Evolutionary conservation across 2,113 vertebrate species (phyloP).

Genomic region (Jacana jacana): DNA sequence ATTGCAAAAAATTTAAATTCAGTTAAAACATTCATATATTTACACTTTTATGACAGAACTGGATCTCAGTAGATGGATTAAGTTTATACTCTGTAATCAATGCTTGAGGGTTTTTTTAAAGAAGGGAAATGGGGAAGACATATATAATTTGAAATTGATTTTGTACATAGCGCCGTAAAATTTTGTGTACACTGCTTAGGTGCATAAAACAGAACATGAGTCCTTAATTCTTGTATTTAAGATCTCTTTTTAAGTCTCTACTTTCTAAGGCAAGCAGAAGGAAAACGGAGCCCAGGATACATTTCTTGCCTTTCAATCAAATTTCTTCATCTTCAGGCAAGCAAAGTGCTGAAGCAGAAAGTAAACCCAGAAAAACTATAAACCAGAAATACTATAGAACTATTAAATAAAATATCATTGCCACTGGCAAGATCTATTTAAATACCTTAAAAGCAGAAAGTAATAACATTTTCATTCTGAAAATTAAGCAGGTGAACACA

Average conservation of each 20-base stretch:
- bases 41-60: background rate
- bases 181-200: background rate
- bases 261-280: background rate
- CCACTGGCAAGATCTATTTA: background rate
- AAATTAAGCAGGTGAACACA: background rate
- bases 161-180: rapidly evolving
- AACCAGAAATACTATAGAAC: background rate
- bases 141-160: background rate
- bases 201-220: background rate
- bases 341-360: background rate
- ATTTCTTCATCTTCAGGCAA: background rate
- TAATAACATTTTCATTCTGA: background rate
- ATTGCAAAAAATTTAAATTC: background rate
- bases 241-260: background rate
- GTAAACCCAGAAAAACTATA: background rate
- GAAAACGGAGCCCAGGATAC: background rate
- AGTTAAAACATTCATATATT: background rate
- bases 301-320: background rate
- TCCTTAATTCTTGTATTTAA: background rate
- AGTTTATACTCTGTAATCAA: background rate
- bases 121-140: background rate
- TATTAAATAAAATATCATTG: background rate
- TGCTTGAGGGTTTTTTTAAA: background rate
- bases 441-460: background rate
- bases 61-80: background rate